Evolutionary conservation across 2,113 vertebrate species (phyloP).

Genomic region (Elachura formosa): DNA sequence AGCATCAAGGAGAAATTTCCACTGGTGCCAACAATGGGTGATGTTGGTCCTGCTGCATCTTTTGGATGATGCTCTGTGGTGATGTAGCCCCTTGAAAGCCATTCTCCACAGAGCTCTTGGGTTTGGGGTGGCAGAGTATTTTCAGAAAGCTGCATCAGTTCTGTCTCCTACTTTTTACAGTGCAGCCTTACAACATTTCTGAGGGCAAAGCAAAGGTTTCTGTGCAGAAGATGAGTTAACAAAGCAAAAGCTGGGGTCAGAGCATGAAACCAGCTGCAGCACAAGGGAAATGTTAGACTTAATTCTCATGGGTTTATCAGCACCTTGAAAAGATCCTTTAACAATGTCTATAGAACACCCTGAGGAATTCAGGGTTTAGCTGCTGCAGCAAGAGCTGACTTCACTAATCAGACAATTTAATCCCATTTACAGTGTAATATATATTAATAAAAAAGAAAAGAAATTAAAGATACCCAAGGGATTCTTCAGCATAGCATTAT

Average conservation of each 20-base stretch:
- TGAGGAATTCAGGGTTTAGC: constrained; percentile 56
- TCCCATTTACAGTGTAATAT: constrained; percentile 67
- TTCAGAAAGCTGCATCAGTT: neutral
- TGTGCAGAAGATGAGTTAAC: neutral
- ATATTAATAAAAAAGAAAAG: constrained; percentile 49
- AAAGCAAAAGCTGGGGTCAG: neutral
- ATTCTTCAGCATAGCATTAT: constrained; percentile 27
- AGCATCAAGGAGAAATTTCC: neutral
- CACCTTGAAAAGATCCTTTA: neutral
- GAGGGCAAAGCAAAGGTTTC: neutral
- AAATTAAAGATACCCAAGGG: constrained; percentile 55
- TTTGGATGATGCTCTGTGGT: neutral
- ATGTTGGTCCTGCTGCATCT: neutral
- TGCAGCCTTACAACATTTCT: neutral
- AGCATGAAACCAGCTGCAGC: neutral
- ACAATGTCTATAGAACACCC: neutral
- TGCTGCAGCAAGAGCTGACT: constrained; percentile 37
- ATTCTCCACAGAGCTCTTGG: neutral
- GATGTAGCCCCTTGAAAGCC: neutral
- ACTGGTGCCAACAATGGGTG: neutral
- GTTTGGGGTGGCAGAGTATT: neutral
- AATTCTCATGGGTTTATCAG: neutral
- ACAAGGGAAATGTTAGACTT: neutral
- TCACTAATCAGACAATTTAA: constrained; percentile 73
- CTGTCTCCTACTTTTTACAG: neutral